Percentiles rank a stretch among this genome's conserved stretches.
These are phyloP conservation scores for Mesochorus sp. DNA, from an alignment of 2,888 invertebrate genomes.

Conservation along the genomic window DNA sequence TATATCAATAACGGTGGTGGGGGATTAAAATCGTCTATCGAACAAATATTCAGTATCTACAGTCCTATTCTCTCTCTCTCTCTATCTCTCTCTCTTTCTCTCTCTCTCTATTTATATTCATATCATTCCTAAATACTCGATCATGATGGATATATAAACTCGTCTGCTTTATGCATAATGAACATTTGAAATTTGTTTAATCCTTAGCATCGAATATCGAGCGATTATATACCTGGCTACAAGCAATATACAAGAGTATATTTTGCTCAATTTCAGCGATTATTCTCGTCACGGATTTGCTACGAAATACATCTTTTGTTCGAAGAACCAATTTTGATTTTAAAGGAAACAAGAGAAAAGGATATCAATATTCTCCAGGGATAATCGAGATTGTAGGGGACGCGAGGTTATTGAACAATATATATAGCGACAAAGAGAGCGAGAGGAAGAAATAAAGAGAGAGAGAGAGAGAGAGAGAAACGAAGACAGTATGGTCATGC, in stretches of 20 bases:
- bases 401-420: neutral
- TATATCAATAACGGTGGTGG: constrained; percentile 5
- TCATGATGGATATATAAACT: neutral
- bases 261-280: neutral
- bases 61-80: no score
- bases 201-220: no score
- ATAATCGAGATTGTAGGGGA: neutral
- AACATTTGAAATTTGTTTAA: no score
- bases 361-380: neutral
- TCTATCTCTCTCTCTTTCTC: no score
- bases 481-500: constrained; percentile 26
- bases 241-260: neutral
- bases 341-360: neutral
- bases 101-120: no score
- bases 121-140: constrained; percentile 17
- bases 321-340: constrained; percentile 49
- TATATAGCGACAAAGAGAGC: no score
- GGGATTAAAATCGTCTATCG: constrained; percentile 30
- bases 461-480: no score
- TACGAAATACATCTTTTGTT: neutral
- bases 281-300: neutral
- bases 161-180: neutral
- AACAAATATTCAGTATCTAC: constrained; percentile 31
- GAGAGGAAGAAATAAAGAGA: no score
- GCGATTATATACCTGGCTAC: no score